Evolutionary conservation across 2,888 invertebrate species (phyloP), one percentile per base, ranked within the genome.

Genomic region (Frankliniella fusca): DNA sequence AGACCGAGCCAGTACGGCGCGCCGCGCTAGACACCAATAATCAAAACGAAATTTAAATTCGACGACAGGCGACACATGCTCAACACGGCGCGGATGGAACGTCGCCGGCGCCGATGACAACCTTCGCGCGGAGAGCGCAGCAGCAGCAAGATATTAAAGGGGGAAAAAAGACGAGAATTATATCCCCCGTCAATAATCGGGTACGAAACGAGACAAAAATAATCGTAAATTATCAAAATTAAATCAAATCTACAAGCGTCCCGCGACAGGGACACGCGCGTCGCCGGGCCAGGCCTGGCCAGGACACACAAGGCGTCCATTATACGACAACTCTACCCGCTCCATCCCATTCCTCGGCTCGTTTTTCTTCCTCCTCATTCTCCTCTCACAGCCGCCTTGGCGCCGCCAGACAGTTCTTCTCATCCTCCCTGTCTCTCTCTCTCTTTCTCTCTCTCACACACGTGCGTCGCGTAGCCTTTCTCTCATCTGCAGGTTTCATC

Each of bases 241-340:
- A 27, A 76, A 76, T 76, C 70, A 76, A 76, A 76, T 27, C 23
- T 76, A 76, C 70, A 76, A 23, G 70, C 70, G 70, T 10, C 3
- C 70, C 70, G 27, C 61, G 54, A 61, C 61, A 15, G 20, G 18
- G n/a, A 23, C 70, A 23, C 70, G 23, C 70, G 23, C 70, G 11
- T 20, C 15, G 65, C 20, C 5, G 15, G 54, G 38, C 38, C 38
- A 7, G 70, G 23, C 70, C 5, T 20, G 70, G 70, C 70, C 23
- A 27, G 70, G 70, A 76, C 70, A 76, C 70, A 76, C 70, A 76
- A 27, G 70, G 12, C 70, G 70, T 76, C 70, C 70, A 76, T 76
- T 76, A 76, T 76, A 27, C n/a, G 23, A 76, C n/a, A 23, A 76
- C 70, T 12, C 12, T 12, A 11, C 70, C 18, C 61, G 20, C 20